Conservation (phyloP, 2,113 vertebrate species). For the Podarcis raffonei region DNA sequence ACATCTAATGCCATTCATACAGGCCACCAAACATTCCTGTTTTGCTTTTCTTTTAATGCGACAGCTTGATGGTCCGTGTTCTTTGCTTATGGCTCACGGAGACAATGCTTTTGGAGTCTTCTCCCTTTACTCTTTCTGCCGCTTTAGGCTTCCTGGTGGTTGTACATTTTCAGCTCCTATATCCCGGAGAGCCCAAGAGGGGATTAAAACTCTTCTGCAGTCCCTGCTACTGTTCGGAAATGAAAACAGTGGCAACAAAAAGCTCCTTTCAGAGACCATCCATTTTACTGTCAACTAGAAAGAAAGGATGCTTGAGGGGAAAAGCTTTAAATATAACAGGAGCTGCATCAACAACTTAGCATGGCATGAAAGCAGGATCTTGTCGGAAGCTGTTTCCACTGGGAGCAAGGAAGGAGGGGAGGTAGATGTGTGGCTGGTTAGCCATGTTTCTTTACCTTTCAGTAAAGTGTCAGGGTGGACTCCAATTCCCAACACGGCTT, state of each 20-base stretch:
- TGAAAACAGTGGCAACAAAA: conserved; percentile 25
- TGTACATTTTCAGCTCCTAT: conserved; percentile 35
- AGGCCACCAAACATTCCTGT: not conserved
- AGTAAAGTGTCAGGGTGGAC: rapidly evolving
- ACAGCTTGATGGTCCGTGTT: not conserved
- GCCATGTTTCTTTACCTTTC: not conserved
- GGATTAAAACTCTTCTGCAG: conserved; percentile 37
- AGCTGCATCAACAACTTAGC: conserved; percentile 39
- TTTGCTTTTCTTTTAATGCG: not conserved
- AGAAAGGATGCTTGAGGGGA: conserved; percentile 34
- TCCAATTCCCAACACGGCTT: not conserved
- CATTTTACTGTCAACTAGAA: conserved; percentile 46
- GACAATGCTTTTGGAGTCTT: not conserved
- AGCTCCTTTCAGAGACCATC: conserved; percentile 22
- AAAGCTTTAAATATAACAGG: conserved; percentile 36
- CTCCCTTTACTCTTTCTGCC: not conserved
- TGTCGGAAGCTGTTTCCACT: conserved; percentile 12
- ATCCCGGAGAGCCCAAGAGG: conserved; percentile 35
- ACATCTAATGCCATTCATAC: not conserved
- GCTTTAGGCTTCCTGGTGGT: conserved; percentile 16
- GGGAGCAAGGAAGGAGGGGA: not conserved
- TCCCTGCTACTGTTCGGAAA: conserved; percentile 20
- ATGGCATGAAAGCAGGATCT: conserved; percentile 21
- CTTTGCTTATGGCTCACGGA: conserved; percentile 12
- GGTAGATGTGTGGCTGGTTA: not conserved